phyloP scores from a whole-genome alignment of 2,797 vertebrate species.

The Glyptemys insculpta region DNA sequence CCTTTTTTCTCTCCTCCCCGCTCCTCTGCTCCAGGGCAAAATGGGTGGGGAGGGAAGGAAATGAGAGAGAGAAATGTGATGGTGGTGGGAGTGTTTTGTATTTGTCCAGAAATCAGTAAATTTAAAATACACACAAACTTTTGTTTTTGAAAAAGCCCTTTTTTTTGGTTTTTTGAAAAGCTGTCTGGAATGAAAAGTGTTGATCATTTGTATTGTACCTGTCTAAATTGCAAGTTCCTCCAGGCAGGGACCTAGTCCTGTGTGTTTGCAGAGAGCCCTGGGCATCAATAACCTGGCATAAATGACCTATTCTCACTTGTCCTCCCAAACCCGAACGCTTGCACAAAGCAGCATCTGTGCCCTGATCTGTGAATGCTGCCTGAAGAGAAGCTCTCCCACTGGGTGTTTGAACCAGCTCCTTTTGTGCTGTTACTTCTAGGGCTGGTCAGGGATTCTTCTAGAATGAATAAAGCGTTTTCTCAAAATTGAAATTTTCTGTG shows the following conservation, averaged over 20 bases:
- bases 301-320: background rate
- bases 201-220: background rate
- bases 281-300: background rate
- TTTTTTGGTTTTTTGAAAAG: background rate
- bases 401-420: background rate
- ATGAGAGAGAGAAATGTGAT: background rate
- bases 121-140: background rate
- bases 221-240: background rate
- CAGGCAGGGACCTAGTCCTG: background rate
- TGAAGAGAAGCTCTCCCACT: background rate
- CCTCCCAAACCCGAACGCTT: background rate
- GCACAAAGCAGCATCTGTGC: background rate
- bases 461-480: background rate
- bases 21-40: background rate
- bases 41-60: background rate
- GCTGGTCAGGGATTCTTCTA: background rate
- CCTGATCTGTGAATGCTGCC: background rate
- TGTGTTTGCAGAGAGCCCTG: background rate
- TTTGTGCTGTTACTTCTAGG: background rate
- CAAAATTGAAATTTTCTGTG: background rate
- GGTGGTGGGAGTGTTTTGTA: background rate
- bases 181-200: background rate
- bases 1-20: background rate
- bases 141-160: background rate
- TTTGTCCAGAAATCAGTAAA: background rate